phyloP scores from a whole-genome alignment of 2,797 vertebrate genomes.

The Esox lucius region DNA sequence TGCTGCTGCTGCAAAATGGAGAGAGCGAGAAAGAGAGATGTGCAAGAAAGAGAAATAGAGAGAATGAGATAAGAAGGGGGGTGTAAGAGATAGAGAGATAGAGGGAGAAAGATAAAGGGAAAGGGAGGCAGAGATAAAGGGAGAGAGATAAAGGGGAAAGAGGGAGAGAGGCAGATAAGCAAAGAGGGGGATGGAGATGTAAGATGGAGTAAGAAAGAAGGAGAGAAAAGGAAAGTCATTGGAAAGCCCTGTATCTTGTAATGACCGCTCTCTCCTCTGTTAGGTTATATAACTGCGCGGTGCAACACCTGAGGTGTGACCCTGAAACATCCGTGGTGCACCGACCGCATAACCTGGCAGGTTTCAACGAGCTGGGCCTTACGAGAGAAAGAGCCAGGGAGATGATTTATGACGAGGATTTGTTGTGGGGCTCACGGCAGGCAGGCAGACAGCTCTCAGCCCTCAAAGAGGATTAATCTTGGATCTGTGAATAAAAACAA shows the following conservation, averaged over 20 bases:
- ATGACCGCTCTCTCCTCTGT: conserved; percentile 28
- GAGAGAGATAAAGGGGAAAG: background rate
- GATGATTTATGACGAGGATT: conserved; percentile 37
- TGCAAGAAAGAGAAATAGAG: background rate
- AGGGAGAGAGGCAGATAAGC: background rate
- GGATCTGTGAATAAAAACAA: conserved; percentile 21
- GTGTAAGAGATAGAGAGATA: background rate
- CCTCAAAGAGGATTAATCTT: conserved; percentile 36
- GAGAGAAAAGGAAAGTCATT: conserved; percentile 15
- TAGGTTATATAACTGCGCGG: conserved; percentile 47
- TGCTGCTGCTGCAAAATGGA: conserved; percentile 14
- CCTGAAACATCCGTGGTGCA: conserved; percentile 43
- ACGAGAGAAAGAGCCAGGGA: conserved; percentile 21
- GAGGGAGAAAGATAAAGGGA: background rate
- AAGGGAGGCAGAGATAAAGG: background rate
- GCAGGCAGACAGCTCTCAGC: conserved; percentile 9
- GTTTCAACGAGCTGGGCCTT: conserved; percentile 25
- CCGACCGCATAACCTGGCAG: conserved; percentile 15
- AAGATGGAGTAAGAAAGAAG: too few species aligned
- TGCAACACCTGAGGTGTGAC: conserved; percentile 48
- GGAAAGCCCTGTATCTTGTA: conserved; percentile 39
- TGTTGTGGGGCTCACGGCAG: conserved; percentile 24
- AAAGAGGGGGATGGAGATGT: too few species aligned
- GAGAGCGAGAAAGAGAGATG: background rate
- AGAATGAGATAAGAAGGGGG: background rate